Evolutionary conservation across 2,797 vertebrate species (phyloP).

Genomic region (Myotis vivesi): DNA sequence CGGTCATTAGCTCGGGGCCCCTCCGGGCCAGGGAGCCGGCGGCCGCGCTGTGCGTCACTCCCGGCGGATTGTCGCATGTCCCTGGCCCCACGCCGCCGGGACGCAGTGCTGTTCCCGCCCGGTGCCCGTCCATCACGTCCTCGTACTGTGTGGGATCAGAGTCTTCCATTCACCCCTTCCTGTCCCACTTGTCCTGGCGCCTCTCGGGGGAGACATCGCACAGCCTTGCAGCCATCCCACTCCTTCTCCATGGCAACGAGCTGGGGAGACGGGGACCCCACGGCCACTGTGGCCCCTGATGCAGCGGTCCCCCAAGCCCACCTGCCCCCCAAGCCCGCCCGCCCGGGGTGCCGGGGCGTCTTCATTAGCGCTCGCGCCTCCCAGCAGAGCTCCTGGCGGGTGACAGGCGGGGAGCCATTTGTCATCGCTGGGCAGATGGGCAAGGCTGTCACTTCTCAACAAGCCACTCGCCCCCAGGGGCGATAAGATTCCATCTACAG

Average conservation of each 20-base stretch:
- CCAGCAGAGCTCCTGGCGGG: constrained; percentile 52
- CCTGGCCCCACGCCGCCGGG: background rate
- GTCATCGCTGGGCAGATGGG: constrained; percentile 60
- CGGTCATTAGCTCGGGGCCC: fast-evolving
- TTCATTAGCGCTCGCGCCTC: constrained; percentile 70
- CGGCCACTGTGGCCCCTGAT: constrained; percentile 63
- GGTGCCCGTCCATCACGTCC: constrained; percentile 77
- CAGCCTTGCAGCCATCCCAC: constrained; percentile 80
- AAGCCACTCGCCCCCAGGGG: constrained; percentile 4
- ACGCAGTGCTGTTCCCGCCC: constrained; percentile 53
- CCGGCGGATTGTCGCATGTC: constrained; percentile 13
- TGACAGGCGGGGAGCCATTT: constrained; percentile 61
- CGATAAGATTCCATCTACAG: constrained; percentile 25
- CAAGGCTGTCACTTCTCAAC: constrained; percentile 16
- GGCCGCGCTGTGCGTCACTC: background rate
- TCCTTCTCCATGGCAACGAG: constrained; percentile 87
- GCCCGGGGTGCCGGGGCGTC: constrained; percentile 8
- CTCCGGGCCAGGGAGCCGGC: fast-evolving
- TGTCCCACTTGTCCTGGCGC: constrained; percentile 79
- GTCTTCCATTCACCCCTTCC: constrained; percentile 78
- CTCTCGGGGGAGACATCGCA: constrained; percentile 82
- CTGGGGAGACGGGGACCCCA: constrained; percentile 77
- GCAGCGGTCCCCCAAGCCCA: constrained; percentile 56
- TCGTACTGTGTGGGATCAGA: constrained; percentile 80
- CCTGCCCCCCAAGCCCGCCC: background rate